phyloP scores from a whole-genome alignment of 2,797 vertebrate genomes.

The Thalassophryne amazonica region DNA sequence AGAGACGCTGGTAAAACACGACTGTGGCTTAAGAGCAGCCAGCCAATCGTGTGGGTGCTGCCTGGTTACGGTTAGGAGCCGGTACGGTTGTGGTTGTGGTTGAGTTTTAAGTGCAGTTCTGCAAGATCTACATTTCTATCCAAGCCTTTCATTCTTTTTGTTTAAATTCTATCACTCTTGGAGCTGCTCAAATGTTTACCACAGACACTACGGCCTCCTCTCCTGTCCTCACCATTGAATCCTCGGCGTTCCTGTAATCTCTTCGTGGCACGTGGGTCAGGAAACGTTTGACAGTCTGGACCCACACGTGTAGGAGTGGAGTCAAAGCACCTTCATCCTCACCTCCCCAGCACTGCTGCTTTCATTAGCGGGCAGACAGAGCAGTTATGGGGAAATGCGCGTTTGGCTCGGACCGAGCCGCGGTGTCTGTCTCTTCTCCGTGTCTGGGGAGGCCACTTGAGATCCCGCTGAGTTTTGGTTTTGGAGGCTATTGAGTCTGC shows the following conservation, averaged over 20 bases:
- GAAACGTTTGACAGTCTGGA: constrained; percentile 50
- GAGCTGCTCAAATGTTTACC: constrained; percentile 22
- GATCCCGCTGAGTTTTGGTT: constrained; percentile 38
- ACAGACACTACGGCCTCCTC: constrained; percentile 28
- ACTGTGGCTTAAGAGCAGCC: constrained; percentile 22
- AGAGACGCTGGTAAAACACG: constrained; percentile 15
- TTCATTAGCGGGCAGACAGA: constrained; percentile 48
- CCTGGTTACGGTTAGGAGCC: constrained; percentile 15
- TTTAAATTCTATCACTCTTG: constrained; percentile 36
- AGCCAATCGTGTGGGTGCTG: constrained; percentile 25
- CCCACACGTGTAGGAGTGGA: constrained; percentile 28
- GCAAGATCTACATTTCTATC: constrained; percentile 32
- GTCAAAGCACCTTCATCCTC: constrained; percentile 42
- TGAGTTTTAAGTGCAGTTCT: constrained; percentile 18
- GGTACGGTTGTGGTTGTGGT: constrained; percentile 32
- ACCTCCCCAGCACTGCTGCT: constrained; percentile 53
- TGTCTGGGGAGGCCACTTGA: constrained; percentile 47
- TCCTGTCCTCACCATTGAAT: constrained; percentile 36
- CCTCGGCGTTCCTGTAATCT: constrained; percentile 38
- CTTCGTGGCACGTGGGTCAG: constrained; percentile 47
- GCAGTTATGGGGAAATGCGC: constrained; percentile 39
- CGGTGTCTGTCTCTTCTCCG: constrained; percentile 42
- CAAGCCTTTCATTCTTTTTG: too few relatives aligned
- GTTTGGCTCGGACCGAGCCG: constrained; percentile 25
- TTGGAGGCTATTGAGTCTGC: constrained; percentile 38